Base-by-base conservation (phyloP, 92 coral and sea anemone species). In the Porites evermanni region DNA sequence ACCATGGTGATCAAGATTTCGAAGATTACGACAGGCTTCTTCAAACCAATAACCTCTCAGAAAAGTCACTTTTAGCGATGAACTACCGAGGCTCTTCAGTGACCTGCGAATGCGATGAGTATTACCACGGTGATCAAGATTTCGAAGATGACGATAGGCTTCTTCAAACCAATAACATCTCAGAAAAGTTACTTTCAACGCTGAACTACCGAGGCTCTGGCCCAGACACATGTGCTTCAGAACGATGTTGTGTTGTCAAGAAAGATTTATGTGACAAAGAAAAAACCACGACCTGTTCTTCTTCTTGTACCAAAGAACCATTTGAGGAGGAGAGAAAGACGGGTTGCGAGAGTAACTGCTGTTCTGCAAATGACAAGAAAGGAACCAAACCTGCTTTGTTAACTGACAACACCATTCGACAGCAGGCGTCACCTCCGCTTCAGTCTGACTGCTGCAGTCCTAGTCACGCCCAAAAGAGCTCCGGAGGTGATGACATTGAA, bases 41-140 rank as follows among this genome's bases (percentile, higher is more conserved):
- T 38, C 66, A 20, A 79, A 32, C 26, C 66, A 51, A 12, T 72
- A 51, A 12, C 72, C 51, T 51, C 51, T 19, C 79, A 32, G 54
- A 53, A 0, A 70, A 21, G 86, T 24, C 67, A 7, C 52, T 23
- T 76, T 76, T n/a, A 21, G 19, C 12, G 12, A 60, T 10, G 12
- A 65, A 79, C 19, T 64, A 14, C 7, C 11, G 54, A 51, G 51
- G 3, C 26, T 24, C 12, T 23, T 12, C 32, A 66, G 83, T 88
- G 70, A 69, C 80, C 60, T 93, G 96, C 76, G 87, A 53, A 4
- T 93, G 94, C 83, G 63, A 67, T 8, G 91, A 89, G 3, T 88
- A 94, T 86, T 67, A 75, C 87, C 96, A 93, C 82, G 96, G 82
- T 52, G 87, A 87, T 23, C 68, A 87, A 74, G 53, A 67, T 47